These are phyloP conservation scores for Diaphora mendica DNA, from an alignment of 2,888 invertebrate genomes.

Conservation along the genomic window DNA sequence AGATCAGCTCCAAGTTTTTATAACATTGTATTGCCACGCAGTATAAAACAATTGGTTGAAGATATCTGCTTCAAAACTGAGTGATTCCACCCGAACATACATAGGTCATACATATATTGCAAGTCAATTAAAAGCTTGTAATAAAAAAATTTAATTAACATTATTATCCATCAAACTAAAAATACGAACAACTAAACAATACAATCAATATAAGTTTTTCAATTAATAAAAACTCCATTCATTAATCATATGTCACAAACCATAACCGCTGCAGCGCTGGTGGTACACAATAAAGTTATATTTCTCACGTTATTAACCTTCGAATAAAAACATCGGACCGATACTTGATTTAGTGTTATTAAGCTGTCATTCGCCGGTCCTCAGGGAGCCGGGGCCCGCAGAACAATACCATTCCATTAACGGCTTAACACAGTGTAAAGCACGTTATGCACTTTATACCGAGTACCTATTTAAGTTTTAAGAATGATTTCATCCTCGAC, in stretches of 20 bases:
- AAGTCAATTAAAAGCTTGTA: too few species aligned
- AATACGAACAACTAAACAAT: too few species aligned
- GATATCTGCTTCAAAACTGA: too few species aligned
- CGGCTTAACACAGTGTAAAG: slow-evolving; percentile 51
- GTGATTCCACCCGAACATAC: too few species aligned
- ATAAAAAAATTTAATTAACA: too few species aligned
- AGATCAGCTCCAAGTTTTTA: too few species aligned
- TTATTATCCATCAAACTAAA: too few species aligned
- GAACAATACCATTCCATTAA: slow-evolving; percentile 71
- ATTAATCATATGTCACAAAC: slow-evolving; percentile 46
- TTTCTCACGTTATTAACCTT: slow-evolving; percentile 66
- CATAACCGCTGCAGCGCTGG: slow-evolving; percentile 32
- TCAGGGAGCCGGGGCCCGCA: slow-evolving; percentile 47
- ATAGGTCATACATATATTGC: too few species aligned
- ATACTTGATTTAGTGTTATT: slow-evolving; percentile 82
- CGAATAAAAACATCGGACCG: slow-evolving; percentile 64
- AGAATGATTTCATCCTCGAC: not conserved
- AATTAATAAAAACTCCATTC: slow-evolving; percentile 44
- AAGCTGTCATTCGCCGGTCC: slow-evolving; percentile 74
- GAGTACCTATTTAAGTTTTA: not conserved
- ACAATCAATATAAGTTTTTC: slow-evolving; percentile 4
- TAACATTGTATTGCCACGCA: too few species aligned
- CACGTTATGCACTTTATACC: slow-evolving; percentile 5
- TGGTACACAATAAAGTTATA: slow-evolving; percentile 64
- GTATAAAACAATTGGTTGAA: too few species aligned